Base-by-base conservation (phyloP, 2,113 vertebrate species). In the Oenanthe melanoleuca region DNA sequence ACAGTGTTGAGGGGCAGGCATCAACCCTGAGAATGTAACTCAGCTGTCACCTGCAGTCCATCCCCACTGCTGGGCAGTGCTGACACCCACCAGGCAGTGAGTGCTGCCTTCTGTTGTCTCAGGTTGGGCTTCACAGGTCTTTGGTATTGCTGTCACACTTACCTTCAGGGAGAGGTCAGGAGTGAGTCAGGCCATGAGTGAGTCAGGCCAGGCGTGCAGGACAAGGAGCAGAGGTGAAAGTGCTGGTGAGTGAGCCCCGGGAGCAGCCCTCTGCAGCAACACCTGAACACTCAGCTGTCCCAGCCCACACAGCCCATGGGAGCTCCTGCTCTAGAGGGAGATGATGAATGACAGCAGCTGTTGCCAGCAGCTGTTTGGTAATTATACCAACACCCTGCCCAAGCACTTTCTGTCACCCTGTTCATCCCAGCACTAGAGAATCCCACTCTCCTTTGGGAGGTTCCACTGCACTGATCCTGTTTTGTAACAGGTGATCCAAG, bases 1-100 rank as follows among this genome's bases (percentile, higher is more conserved):
- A 6, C 17, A 8, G 25, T 15, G 28, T 61, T 75, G 6, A 88
- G 75, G 53, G 26, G 47, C 64, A 74, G 64, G 42, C 45, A 70
- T 25, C 59, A 61, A 8, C 25, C 0, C 0, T 8, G 16, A 49
- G 37, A 73, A 56, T 0, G 0, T 29, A 83, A 47, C 40, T 69
- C 12, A 7, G 38, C 71, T 74, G 56, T 60, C 86, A 67, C 23
- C 29, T 2, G 3, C 26, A 61, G 50, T 69, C 28, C 15, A 2
- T 40, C 75, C n/a, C 37, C 37, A 0, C 1, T n/a, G n/a, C 8
- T 4, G 18, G 18, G 53, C 49, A 38, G 49, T 19, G 71, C 89
- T 59, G 37, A 47, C 21, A 47, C 8, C 49, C 37, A 66, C 8
- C 64, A 42, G 25, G n/a, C 50, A 57, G 14, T 3, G 31, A 61